phyloP scores from a whole-genome alignment of 92 coral and sea anemone species.

The Epizoanthus ramosus region DNA sequence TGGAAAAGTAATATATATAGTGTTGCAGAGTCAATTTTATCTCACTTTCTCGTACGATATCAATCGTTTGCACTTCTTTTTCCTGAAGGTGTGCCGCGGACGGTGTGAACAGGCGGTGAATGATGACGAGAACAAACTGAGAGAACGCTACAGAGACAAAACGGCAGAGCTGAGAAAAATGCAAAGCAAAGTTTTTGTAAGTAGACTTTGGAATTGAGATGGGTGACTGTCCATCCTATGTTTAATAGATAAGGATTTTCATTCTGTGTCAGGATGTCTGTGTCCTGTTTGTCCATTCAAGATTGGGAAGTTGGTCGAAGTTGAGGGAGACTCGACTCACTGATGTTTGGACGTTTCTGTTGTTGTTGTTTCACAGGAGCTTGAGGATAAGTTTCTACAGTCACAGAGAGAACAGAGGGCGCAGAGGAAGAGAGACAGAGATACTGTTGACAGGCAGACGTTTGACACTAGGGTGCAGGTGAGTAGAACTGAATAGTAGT shows the following conservation, averaged over 20 bases:
- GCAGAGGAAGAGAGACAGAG: slow-evolving; percentile 74
- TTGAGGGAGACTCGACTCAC: not conserved
- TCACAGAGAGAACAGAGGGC: slow-evolving; percentile 71
- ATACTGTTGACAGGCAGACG: slow-evolving; percentile 53
- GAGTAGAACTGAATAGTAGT: not conserved
- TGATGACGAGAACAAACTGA: slow-evolving; percentile 64
- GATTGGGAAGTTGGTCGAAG: not conserved
- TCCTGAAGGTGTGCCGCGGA: slow-evolving; percentile 28
- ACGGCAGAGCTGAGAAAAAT: slow-evolving; percentile 80
- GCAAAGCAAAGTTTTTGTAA: slow-evolving; percentile 83
- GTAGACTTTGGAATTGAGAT: slow-evolving; percentile 8
- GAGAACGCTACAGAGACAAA: slow-evolving; percentile 81
- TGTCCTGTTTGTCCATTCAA: too few relatives aligned
- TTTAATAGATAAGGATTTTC: too few relatives aligned
- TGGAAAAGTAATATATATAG: too few relatives aligned
- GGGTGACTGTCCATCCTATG: too few relatives aligned
- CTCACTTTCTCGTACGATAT: not conserved
- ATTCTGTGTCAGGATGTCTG: too few relatives aligned
- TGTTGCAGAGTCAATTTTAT: not conserved
- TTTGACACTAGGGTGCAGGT: slow-evolving; percentile 72
- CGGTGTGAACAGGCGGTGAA: slow-evolving; percentile 41
- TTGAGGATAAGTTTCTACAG: slow-evolving; percentile 79
- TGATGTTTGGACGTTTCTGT: not conserved
- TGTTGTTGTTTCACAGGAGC: slow-evolving; percentile 55
- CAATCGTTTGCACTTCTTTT: not conserved